Evolutionary conservation across 2,888 invertebrate species (phyloP).

Genomic region (Steromphala cineraria): DNA sequence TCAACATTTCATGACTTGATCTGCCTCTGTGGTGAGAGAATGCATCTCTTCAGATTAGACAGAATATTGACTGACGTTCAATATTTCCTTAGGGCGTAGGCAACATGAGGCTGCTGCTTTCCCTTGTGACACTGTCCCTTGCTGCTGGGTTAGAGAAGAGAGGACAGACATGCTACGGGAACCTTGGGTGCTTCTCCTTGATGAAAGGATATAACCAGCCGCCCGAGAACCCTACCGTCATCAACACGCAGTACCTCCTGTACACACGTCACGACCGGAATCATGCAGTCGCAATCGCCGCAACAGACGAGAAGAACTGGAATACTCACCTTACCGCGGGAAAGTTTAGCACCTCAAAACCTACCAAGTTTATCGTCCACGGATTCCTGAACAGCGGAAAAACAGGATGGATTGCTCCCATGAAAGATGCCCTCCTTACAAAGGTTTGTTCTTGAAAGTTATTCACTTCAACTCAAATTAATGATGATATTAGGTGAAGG

Average conservation of each 20-base stretch:
- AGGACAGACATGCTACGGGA: constrained; percentile 20
- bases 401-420: constrained; percentile 32
- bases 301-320: constrained; percentile 12
- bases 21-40: no score
- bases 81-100: no score
- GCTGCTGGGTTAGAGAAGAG: neutral
- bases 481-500: no score
- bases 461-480: no score
- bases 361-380: constrained; percentile 45
- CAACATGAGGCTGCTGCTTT: neutral
- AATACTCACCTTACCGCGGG: neutral
- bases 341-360: constrained; percentile 23
- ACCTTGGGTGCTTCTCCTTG: constrained; percentile 29
- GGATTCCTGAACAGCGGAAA: constrained; percentile 44
- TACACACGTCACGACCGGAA: neutral
- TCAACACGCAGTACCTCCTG: constrained; percentile 23
- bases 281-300: neutral
- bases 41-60: no score
- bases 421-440: constrained; percentile 43
- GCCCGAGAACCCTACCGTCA: constrained; percentile 11
- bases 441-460: constrained; percentile 34
- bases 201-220: neutral
- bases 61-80: no score
- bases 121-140: neutral
- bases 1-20: no score